phyloP scores from a whole-genome alignment of 2,113 vertebrate genomes.

The Antechinus stuartii region DNA sequence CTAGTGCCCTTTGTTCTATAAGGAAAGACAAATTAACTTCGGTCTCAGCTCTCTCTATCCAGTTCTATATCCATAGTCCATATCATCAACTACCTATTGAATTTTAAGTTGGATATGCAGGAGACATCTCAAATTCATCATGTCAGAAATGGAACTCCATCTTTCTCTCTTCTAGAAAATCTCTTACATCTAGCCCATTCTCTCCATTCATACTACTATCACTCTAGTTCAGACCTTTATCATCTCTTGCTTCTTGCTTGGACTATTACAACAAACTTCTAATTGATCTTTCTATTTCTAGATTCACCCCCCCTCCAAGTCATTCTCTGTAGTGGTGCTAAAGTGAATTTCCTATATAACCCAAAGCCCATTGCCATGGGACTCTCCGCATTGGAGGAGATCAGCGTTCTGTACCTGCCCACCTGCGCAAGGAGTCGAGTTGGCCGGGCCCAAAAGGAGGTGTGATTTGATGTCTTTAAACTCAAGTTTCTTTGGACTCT shows the following conservation, averaged over 20 bases:
- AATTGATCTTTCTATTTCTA: neutral
- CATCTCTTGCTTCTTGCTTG: neutral
- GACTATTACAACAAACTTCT: neutral
- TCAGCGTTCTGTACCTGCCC: neutral
- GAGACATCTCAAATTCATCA: neutral
- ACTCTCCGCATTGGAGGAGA: neutral
- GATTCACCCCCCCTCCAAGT: neutral
- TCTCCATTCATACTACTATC: neutral
- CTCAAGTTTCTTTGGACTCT: no score
- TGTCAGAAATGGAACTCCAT: neutral
- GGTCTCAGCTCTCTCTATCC: neutral
- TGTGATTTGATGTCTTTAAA: no score
- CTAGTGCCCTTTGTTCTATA: neutral
- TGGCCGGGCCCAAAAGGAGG: no score
- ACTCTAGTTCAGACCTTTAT: neutral
- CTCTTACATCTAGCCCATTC: neutral
- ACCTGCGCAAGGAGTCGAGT: no score
- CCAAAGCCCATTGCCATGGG: neutral
- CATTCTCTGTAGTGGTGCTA: neutral
- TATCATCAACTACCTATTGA: neutral
- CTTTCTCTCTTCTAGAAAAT: neutral
- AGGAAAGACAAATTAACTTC: neutral
- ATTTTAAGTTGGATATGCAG: neutral
- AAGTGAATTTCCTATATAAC: neutral
- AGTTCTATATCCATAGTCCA: neutral